Evolutionary conservation across 2,113 vertebrate genomes (phyloP), one percentile per base, ranked within the genome.

Genomic region (Nerophis ophidion): DNA sequence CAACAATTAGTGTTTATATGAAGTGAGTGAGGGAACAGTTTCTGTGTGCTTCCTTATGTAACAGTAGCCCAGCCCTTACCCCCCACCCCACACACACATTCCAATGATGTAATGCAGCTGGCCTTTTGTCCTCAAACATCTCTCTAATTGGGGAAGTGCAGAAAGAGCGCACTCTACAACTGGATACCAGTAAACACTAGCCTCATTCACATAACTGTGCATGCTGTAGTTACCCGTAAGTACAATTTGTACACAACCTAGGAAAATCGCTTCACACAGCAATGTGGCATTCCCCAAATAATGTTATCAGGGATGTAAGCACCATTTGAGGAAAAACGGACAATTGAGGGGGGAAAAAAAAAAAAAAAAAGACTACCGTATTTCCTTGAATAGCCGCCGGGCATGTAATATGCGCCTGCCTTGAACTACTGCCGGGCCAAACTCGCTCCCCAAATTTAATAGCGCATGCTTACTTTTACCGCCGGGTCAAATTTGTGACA

Each of bases 61-160:
- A 87, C 68, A 55, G 63, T 72, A 66, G 68, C 65, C 73, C 67
- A 61, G 61, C 65, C 61, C 57, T 77, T 66, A 81, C 71, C 71
- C 63, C 55, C 56, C 58, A 35, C 48, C 49, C 42, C 71, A 60
- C 49, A 46, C 36, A 55, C 40, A 45, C 73, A 86, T 87, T 89
- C 84, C 86, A 80, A 81, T 88, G 88, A 90, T 84, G 84, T 84
- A 88, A 89, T 75, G 75, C 74, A 79, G 76, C 73, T 83, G 82
- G 78, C 65, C 69, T 70, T 86, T 87, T 82, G 84, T 82, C 71
- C 72, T 78, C 71, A 48, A 65, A 9, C 14, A 16, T 77, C 38
- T 76, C 34, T 76, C 68, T 81, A 81, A 82, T 78, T 79, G 72
- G 74, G 81, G 65, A 77, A 67, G 61, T 70, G n/a, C 2, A 74